Evolutionary conservation across 2,797 vertebrate genomes (phyloP), one percentile per base, ranked within the genome.

Genomic region (Lepilemur ruficaudatus): DNA sequence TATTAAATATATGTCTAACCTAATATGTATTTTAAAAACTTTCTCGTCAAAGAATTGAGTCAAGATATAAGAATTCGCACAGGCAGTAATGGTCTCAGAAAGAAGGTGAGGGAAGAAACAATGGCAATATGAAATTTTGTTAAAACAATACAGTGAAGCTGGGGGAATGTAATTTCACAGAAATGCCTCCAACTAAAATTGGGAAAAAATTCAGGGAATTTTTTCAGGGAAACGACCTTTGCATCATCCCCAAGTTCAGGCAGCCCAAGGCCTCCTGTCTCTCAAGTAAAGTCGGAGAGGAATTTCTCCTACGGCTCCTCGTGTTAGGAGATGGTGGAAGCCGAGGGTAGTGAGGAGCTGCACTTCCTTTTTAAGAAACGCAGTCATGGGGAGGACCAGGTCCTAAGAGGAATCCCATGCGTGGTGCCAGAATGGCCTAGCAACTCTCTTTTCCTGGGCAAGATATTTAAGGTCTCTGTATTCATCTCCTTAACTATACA

Each of bases 31-130:
- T 85, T 86, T 63, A 8, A 43, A 78, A 41, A 59, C 4, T 84
- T 82, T 70, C 30, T 75, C 50, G 43, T 90, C 46, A 55, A 90
- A 86, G 22, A 61, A 70, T 35, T 35, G 69, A 90, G 14, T 94
- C 61, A 35, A 70, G 30, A n/a, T 63, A 35, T 2, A 41, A 28
- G 80, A 87, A 72, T 28, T 69, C 78, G 70, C 20, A 50, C 1
- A 25, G 30, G 1, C 52, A 72, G 32, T n/a, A 28, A 43, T 43
- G 23, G 14, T 86, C 81, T 67, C 3, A 35, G 87, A 90, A 81
- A 43, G 35, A 76, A 73, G 38, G 43, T 6, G 7, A 72, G 23
- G 57, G 25, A 15, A 61, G 61, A 69, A 88, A n/a, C 30, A 25
- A 67, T 2, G 23, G 52, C 30, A 59, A 91, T 50, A 67, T 76